Evolutionary conservation across 2,888 invertebrate species (phyloP).

Genomic region (Sarcophaga carnaria): DNA sequence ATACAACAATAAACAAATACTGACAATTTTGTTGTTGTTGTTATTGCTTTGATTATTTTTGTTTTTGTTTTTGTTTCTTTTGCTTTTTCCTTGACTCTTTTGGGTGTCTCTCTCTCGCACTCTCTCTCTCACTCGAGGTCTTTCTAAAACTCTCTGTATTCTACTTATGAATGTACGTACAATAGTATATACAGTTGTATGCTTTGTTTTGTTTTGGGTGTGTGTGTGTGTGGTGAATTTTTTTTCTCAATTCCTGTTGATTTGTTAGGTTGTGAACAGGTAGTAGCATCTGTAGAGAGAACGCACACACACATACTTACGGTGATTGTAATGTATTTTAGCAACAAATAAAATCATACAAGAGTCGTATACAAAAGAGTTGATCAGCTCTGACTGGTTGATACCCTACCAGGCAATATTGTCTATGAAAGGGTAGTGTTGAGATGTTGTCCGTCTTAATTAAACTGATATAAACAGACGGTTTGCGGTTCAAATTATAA

Average conservation of each 20-base stretch:
- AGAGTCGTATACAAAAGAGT: too few species aligned
- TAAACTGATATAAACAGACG: too few species aligned
- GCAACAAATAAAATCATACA: background rate
- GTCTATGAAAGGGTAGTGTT: too few species aligned
- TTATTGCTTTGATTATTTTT: background rate
- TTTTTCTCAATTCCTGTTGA: constrained; percentile 45
- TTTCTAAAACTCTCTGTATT: background rate
- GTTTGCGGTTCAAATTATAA: too few species aligned
- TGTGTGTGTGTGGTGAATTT: background rate
- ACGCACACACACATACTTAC: background rate
- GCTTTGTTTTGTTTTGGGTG: background rate
- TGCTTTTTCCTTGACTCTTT: background rate
- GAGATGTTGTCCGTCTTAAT: too few species aligned
- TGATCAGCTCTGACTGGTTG: too few species aligned
- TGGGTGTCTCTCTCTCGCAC: background rate
- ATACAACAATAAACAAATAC: background rate
- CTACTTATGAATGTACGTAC: background rate
- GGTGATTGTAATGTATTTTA: background rate
- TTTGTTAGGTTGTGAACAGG: constrained; percentile 42
- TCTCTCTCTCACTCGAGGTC: background rate
- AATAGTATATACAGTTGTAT: background rate
- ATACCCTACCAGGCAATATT: too few species aligned
- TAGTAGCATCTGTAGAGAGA: constrained; percentile 26
- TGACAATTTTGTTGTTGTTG: background rate
- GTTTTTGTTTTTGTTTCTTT: background rate